Percentiles rank a stretch among this genome's conserved stretches.
These are phyloP conservation scores for Esox lucius DNA, from an alignment of 2,797 vertebrate genomes.

Conservation along the genomic window DNA sequence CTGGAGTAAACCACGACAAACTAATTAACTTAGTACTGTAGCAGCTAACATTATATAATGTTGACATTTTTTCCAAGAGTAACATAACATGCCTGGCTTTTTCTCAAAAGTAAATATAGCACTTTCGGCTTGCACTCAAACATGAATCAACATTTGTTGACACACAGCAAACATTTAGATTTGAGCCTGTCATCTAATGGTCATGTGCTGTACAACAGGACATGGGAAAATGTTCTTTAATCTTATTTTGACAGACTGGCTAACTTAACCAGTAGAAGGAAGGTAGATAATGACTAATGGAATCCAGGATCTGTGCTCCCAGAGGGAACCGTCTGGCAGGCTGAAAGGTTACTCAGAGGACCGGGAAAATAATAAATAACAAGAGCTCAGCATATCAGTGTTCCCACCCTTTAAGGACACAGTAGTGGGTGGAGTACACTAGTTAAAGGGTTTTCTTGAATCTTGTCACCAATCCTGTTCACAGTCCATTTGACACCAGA, in stretches of 20 bases:
- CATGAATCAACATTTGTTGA: constrained; percentile 13
- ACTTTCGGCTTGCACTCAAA: not conserved
- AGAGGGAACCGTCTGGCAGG: constrained; percentile 33
- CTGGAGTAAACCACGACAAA: not conserved
- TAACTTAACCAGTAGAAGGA: not conserved
- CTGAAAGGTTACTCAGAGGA: constrained; percentile 53
- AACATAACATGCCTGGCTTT: not conserved
- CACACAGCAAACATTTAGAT: constrained; percentile 3
- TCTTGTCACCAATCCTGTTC: constrained; percentile 26
- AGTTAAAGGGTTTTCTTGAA: constrained; percentile 53
- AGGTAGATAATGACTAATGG: constrained; percentile 27
- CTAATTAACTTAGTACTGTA: not conserved
- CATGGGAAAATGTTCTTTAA: not conserved
- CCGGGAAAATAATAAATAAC: constrained; percentile 55
- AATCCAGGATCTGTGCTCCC: constrained; percentile 46
- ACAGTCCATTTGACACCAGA: constrained; percentile 15
- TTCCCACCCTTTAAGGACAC: constrained; percentile 75
- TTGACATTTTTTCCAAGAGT: not conserved
- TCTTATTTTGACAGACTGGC: constrained; percentile 5
- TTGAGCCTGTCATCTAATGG: constrained; percentile 9
- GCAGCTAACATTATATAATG: not conserved
- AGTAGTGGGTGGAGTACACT: constrained; percentile 63
- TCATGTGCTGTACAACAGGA: not conserved
- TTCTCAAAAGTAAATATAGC: not conserved
- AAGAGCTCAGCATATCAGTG: constrained; percentile 49